Evolutionary conservation across 2,113 vertebrate genomes (phyloP), one percentile per base, ranked within the genome.

Genomic region (Psilopsiagon aurifrons): DNA sequence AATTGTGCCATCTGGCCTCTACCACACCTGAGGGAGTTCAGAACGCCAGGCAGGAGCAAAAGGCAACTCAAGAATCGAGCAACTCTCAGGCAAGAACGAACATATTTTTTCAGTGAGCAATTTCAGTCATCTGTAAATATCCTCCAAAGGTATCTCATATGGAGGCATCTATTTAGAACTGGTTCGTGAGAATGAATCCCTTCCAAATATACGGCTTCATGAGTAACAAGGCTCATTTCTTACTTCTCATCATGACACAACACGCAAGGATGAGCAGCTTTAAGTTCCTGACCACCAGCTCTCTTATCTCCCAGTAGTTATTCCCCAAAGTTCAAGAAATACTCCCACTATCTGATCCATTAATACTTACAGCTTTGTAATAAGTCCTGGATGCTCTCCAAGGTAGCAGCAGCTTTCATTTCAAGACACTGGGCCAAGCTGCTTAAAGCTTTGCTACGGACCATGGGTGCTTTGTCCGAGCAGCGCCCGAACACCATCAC

Each of bases 351-450:
- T 35, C 44, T 55, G n/a, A 74, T 37, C 15, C 47, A 29, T 28
- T 3, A 29, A 29, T n/a, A 97, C 98, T 98, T 96, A 99, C 99
- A 98, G 80, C 95, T 92, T 39, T 97, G 97, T 27, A 98, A 83
- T 49, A 99, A 97, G 63, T 98, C 98, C 81, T 99, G 98, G 3
- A 99, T 74, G 8, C 97, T 98, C 46, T 98, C 97, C 2, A 96
- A 95, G 39, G 95, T 82, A 7, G 95, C 95, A 29, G 96, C 71
- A 12, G 96, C 83, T 35, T 98, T 98, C 51, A 98, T 92, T 68
- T 99, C 99, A 17, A 99, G 96, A 92, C 99, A 99, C 37, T 98
- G 98, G 14, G 99, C 99, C 55, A 99, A 98, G 90, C 98, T 98
- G 86, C 98, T 97, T 4, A 99, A 94, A 7, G 99, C 98, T 64